Percentiles rank a stretch among this genome's conserved stretches.
phyloP scores from a whole-genome alignment of 2,888 invertebrate species.

The Dolomedes plantarius region DNA sequence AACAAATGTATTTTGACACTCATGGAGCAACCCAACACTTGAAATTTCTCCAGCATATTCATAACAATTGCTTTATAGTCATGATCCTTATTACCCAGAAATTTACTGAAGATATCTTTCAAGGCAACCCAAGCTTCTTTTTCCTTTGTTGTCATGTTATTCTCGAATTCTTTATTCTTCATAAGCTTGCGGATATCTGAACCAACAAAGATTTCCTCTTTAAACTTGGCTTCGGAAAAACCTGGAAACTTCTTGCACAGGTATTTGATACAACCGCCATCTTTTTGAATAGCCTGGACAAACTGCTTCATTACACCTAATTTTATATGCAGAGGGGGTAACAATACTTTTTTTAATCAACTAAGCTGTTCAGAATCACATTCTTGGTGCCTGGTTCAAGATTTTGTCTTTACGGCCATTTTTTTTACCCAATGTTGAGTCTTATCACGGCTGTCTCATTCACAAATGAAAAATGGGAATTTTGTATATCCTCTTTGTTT shows the following conservation, averaged over 20 bases:
- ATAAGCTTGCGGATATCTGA: conserved; percentile 55
- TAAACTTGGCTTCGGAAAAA: conserved; percentile 23
- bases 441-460: conserved; percentile 17
- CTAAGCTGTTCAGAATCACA: neutral
- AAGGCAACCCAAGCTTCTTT: conserved; percentile 23
- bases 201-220: conserved; percentile 39
- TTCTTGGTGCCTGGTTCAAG: neutral
- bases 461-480: conserved; percentile 8
- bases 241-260: conserved; percentile 36
- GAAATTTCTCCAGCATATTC: neutral
- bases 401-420: neutral
- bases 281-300: conserved; percentile 52
- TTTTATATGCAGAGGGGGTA: conserved; percentile 74
- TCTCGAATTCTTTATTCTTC: conserved; percentile 54
- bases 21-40: too few species aligned
- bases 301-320: conserved; percentile 74
- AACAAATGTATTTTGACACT: too few species aligned
- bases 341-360: neutral
- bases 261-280: conserved; percentile 71
- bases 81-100: conserved; percentile 28
- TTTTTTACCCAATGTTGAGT: neutral
- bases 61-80: neutral
- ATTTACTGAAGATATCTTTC: neutral
- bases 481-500: conserved; percentile 19
- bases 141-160: conserved; percentile 51